Conservation (phyloP, 2,797 vertebrate species). For the Argentina silus region DNA sequence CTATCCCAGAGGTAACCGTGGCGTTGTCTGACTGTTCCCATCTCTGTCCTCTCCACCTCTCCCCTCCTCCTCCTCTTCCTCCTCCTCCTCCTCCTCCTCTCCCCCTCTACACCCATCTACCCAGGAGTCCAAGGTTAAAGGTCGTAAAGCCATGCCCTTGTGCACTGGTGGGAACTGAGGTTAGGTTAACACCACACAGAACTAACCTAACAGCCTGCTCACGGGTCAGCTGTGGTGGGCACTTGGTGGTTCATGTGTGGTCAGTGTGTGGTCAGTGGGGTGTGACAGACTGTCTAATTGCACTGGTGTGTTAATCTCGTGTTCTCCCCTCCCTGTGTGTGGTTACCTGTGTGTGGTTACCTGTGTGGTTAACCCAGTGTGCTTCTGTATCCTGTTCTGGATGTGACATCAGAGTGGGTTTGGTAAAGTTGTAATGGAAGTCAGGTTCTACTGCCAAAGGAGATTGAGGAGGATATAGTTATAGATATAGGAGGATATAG, state of each 20-base stretch:
- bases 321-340: constrained; percentile 8
- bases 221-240: too few species aligned
- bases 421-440: too few species aligned
- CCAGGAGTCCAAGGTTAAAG: constrained; percentile 87
- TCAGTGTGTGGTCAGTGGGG: background rate
- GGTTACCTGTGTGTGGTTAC: background rate
- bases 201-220: too few species aligned
- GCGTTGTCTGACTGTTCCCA: background rate
- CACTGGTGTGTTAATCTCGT: constrained; percentile 22
- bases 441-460: too few species aligned
- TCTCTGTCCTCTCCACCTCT: constrained; percentile 5
- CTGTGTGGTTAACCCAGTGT: background rate
- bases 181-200: constrained; percentile 71
- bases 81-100: constrained; percentile 20
- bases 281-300: constrained; percentile 18
- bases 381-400: too few species aligned
- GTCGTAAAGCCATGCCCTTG: constrained; percentile 80
- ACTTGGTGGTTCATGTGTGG: background rate
- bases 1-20: background rate
- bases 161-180: constrained; percentile 89
- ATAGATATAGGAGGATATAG: too few species aligned
- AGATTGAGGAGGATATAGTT: too few species aligned
- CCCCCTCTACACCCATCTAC: constrained; percentile 66
- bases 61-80: background rate
- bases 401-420: too few species aligned